These are phyloP conservation scores for Myotis lucifugus DNA, from an alignment of 2,113 vertebrate genomes.

Conservation along the genomic window DNA sequence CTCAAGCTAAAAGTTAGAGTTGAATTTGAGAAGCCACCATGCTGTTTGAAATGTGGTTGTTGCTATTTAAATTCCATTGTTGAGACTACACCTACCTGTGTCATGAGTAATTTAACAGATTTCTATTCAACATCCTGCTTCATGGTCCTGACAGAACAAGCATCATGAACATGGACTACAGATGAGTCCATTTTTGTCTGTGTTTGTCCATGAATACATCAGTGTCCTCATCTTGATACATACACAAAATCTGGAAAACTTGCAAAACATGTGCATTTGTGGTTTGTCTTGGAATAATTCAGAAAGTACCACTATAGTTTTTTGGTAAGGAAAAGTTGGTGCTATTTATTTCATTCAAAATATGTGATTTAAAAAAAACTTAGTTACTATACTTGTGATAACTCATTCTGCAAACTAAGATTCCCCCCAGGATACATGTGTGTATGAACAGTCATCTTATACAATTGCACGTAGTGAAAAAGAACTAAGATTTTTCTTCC, in stretches of 20 bases:
- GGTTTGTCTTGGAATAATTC: conserved; percentile 66
- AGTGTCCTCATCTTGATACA: background rate
- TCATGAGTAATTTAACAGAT: conserved; percentile 9
- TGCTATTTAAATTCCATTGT: conserved; percentile 65
- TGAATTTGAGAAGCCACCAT: conserved; percentile 40
- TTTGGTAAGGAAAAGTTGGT: conserved; percentile 74
- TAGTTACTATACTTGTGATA: background rate
- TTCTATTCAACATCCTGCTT: conserved; percentile 1
- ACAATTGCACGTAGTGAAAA: background rate
- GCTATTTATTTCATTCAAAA: conserved; percentile 79
- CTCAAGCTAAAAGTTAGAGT: background rate
- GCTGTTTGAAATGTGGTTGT: background rate
- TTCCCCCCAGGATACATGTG: background rate
- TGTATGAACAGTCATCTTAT: background rate
- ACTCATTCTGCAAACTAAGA: background rate
- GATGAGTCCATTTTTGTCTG: background rate
- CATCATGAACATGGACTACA: background rate
- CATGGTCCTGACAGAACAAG: background rate
- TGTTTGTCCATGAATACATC: conserved; percentile 9
- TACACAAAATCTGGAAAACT: conserved; percentile 48
- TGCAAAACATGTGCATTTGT: conserved; percentile 32
- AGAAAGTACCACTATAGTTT: conserved; percentile 79
- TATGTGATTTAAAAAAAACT: conserved; percentile 62
- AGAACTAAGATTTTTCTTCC: background rate
- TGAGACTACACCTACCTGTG: background rate